Conservation (phyloP, 2,797 vertebrate species). For the Lepidocolaptes lacrymiger region DNA sequence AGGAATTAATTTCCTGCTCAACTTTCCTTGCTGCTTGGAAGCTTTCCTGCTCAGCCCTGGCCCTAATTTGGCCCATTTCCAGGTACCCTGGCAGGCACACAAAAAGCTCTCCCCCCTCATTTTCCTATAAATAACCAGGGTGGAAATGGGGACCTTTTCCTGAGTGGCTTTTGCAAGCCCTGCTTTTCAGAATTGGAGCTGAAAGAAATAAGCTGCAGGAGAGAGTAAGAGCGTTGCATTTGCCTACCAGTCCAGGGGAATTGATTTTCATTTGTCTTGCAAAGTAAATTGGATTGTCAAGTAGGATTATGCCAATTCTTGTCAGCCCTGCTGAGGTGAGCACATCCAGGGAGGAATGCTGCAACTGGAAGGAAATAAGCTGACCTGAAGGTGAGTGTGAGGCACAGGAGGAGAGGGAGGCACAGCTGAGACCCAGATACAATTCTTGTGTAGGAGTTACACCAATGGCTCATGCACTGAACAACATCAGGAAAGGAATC, state of each 20-base stretch:
- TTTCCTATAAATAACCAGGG: conserved; percentile 22
- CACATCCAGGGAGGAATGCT: background rate
- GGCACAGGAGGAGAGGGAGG: background rate
- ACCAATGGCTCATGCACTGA: background rate
- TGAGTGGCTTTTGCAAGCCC: background rate
- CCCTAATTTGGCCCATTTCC: background rate
- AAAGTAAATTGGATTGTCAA: background rate
- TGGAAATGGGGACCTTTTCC: conserved; percentile 14
- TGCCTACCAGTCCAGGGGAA: background rate
- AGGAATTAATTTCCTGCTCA: conserved; percentile 50
- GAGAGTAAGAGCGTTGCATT: background rate
- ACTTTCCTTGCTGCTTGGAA: conserved; percentile 7
- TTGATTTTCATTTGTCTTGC: background rate
- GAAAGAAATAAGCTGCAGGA: background rate
- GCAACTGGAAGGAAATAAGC: background rate
- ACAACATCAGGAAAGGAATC: background rate
- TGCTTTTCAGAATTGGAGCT: background rate
- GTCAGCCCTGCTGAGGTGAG: background rate
- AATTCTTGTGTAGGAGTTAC: background rate
- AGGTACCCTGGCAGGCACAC: background rate
- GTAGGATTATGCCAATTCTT: background rate
- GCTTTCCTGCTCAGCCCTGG: background rate
- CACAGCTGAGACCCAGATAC: background rate
- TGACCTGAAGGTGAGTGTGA: background rate
- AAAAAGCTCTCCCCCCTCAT: background rate